Evolutionary conservation across 1,140 invertebrate genomes (phyloP).

Genomic region (Pygmarrhopalites habei): DNA sequence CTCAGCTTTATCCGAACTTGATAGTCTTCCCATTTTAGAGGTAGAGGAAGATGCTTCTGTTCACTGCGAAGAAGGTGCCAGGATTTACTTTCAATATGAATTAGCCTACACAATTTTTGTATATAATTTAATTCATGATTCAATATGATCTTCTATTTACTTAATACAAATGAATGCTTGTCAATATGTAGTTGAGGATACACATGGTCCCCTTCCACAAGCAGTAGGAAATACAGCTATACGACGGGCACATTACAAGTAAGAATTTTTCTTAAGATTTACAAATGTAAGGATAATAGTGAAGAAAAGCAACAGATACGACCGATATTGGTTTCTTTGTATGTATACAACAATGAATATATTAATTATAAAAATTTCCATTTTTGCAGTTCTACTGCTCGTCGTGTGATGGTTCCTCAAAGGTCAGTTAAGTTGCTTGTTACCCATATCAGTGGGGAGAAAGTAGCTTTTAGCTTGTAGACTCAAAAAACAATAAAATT

Average conservation of each 20-base stretch:
- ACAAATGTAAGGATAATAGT: no score
- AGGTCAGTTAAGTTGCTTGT: no score
- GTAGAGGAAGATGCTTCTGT: constrained; percentile 27
- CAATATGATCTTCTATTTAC: not conserved
- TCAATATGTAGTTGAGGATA: constrained; percentile 17
- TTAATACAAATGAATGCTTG: not conserved
- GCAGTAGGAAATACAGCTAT: not conserved
- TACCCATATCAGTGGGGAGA: no score
- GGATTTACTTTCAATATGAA: no score
- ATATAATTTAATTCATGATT: not conserved
- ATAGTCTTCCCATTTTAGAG: constrained; percentile 27
- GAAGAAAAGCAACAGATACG: no score
- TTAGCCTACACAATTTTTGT: not conserved
- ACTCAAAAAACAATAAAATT: no score
- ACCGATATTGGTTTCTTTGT: no score
- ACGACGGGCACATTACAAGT: constrained; percentile 11
- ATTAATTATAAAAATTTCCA: no score
- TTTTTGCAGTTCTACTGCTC: no score
- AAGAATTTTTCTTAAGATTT: no score
- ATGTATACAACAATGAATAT: no score
- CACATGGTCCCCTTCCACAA: constrained; percentile 13
- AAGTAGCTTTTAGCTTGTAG: no score
- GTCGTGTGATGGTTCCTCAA: constrained; percentile 26
- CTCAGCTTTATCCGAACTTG: constrained; percentile 28
- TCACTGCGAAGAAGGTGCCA: constrained; percentile 19